Percentiles rank a stretch among this genome's conserved stretches.
phyloP scores from a whole-genome alignment of 2,888 invertebrate genomes.

The Apodemia mormo region DNA sequence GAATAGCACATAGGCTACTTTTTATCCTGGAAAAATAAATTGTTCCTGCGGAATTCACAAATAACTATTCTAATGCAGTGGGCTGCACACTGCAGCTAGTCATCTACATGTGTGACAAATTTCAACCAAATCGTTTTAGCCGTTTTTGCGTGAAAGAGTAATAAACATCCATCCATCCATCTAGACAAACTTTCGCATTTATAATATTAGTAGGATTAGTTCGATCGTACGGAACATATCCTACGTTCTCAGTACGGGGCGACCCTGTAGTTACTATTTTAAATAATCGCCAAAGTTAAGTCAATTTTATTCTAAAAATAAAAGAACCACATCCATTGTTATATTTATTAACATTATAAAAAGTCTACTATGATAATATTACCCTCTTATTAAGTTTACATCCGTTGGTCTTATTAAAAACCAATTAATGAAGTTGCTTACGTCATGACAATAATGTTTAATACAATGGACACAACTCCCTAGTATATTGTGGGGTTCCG shows the following conservation, averaged over 20 bases:
- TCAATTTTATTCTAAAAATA: background rate
- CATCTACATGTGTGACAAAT: too few relatives aligned
- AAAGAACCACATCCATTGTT: background rate
- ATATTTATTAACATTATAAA: slow-evolving; percentile 1
- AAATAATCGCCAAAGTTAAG: background rate
- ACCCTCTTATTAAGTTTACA: slow-evolving; percentile 27
- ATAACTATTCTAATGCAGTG: too few relatives aligned
- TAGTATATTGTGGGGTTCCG: slow-evolving; percentile 44
- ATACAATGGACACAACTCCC: slow-evolving; percentile 60
- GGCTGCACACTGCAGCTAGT: too few relatives aligned
- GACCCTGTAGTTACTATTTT: background rate
- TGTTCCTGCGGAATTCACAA: too few relatives aligned
- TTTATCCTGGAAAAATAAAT: too few relatives aligned
- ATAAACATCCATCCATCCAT: too few relatives aligned
- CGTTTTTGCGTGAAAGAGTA: too few relatives aligned
- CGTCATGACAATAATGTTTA: slow-evolving; percentile 66
- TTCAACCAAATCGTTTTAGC: too few relatives aligned
- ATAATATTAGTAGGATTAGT: too few relatives aligned
- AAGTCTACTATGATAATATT: slow-evolving; percentile 7
- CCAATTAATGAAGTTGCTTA: slow-evolving; percentile 71
- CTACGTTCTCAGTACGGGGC: background rate
- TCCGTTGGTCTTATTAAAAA: slow-evolving; percentile 48
- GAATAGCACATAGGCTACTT: too few relatives aligned
- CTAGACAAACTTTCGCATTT: too few relatives aligned
- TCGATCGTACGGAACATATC: background rate